Conservation (phyloP, 1,140 invertebrate species). For the Drosophila lacteicornis region DNA sequence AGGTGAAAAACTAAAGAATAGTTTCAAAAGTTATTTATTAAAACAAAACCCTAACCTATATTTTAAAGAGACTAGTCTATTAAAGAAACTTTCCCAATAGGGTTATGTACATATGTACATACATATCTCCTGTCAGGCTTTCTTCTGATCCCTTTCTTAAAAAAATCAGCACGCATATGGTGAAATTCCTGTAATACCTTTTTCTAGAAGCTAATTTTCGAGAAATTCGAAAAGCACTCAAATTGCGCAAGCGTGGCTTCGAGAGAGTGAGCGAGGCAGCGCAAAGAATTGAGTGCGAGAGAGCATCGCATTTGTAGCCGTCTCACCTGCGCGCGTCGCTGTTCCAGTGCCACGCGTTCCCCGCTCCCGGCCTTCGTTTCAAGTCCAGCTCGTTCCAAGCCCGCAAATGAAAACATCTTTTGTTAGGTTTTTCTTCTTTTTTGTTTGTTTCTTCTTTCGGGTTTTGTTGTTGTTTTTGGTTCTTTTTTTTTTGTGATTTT, state of each 20-base stretch:
- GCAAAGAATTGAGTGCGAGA: conserved; percentile 2
- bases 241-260: conserved; percentile 47
- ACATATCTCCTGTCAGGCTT: neutral
- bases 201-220: conserved; percentile 2
- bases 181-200: conserved; percentile 5
- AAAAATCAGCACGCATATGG: neutral
- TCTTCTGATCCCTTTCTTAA: neutral
- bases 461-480: conserved; percentile 14
- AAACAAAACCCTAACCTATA: neutral
- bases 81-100: neutral
- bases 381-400: conserved; percentile 5
- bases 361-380: conserved; percentile 18
- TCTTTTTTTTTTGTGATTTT: conserved; percentile 15
- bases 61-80: no score
- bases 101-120: no score
- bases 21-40: neutral
- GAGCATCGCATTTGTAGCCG: neutral
- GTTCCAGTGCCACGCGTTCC: conserved; percentile 20
- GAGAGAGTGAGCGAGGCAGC: neutral
- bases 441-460: conserved; percentile 19
- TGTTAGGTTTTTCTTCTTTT: conserved; percentile 7
- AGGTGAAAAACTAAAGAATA: neutral
- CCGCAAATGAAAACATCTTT: conserved; percentile 24
- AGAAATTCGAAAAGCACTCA: neutral
- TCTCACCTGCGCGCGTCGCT: conserved; percentile 14